Evolutionary conservation across 2,113 vertebrate genomes (phyloP).

Genomic region (Ceyx melanurus): DNA sequence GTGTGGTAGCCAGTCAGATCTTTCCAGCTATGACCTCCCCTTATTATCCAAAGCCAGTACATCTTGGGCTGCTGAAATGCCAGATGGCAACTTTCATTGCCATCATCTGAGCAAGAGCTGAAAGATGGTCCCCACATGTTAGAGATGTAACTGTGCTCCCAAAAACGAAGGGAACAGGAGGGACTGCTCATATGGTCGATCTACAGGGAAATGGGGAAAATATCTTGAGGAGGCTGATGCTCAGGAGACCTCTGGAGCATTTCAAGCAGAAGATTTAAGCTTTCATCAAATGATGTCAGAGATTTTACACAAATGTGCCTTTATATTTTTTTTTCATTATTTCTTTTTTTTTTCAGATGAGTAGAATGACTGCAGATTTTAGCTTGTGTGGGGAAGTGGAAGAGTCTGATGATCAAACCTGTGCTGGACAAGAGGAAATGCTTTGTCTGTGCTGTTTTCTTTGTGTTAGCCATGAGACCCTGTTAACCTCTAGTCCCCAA

Average conservation of each 20-base stretch:
- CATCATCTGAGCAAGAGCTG: background rate
- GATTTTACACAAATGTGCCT: background rate
- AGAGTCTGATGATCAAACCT: background rate
- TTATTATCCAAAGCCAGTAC: background rate
- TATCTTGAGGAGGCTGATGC: background rate
- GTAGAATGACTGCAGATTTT: background rate
- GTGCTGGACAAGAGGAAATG: background rate
- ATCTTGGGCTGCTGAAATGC: background rate
- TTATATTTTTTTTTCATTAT: background rate
- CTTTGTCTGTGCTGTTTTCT: background rate
- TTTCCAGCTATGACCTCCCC: background rate
- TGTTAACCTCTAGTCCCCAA: background rate
- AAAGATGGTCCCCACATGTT: background rate
- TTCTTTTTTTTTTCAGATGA: background rate
- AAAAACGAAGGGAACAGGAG: background rate
- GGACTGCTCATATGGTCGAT: background rate
- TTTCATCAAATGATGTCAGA: background rate
- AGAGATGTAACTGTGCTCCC: accelerated
- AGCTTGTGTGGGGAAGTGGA: background rate
- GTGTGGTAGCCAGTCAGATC: background rate
- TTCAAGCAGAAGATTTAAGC: background rate
- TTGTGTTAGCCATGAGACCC: background rate
- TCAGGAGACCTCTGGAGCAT: background rate
- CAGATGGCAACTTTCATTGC: background rate
- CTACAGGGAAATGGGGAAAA: background rate